A percentile compares a stretch with the other conserved stretches of the same genome.
Conservation (phyloP, 2,797 vertebrate species). For the Rhadinocentrus ornatus region DNA sequence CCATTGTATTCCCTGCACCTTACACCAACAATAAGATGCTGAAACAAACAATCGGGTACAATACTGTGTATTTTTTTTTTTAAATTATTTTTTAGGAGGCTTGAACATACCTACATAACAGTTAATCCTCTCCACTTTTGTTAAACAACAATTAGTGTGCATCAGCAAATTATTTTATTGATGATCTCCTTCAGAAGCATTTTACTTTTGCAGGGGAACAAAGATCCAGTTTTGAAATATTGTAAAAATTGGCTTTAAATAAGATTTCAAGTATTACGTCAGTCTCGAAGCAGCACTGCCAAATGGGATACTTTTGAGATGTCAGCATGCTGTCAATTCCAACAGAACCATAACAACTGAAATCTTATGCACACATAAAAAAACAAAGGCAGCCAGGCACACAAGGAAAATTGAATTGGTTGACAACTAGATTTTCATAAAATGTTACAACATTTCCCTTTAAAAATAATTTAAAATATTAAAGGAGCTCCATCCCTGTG, state of each 20-base stretch:
- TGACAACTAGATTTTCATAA: slow-evolving; percentile 4
- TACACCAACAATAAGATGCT: background rate
- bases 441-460: slow-evolving; percentile 1
- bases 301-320: slow-evolving; percentile 43
- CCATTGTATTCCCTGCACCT: background rate
- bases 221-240: slow-evolving; percentile 1
- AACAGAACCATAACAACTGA: slow-evolving; percentile 12
- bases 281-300: slow-evolving; percentile 13
- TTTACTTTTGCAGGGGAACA: slow-evolving; percentile 19
- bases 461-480: slow-evolving; percentile 19
- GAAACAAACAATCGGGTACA: background rate
- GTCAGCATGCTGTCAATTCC: slow-evolving; percentile 26
- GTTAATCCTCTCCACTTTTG: background rate
- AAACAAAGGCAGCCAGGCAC: slow-evolving; percentile 14
- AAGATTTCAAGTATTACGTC: slow-evolving; percentile 14
- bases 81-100: background rate
- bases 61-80: background rate
- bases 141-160: background rate
- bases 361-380: slow-evolving; percentile 39
- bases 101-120: background rate
- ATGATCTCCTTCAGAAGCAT: slow-evolving; percentile 2
- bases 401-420: slow-evolving; percentile 7
- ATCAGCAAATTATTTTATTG: slow-evolving; percentile 9
- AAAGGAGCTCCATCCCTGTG: background rate
- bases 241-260: slow-evolving; percentile 30